These are phyloP conservation scores for Malacosoma neustria DNA, from an alignment of 2,888 invertebrate species.

Conservation along the genomic window DNA sequence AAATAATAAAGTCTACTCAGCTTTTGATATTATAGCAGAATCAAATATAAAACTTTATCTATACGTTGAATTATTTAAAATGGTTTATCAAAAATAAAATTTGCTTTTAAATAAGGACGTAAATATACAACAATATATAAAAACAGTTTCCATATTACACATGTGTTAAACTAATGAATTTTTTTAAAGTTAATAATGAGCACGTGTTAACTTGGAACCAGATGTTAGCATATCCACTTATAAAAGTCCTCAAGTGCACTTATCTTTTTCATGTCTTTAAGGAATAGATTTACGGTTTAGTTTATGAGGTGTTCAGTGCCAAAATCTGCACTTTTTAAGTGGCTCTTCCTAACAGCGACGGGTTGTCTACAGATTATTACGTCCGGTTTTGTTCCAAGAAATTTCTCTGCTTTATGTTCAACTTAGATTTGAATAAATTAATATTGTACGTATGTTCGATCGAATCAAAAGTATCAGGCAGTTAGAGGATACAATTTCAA, in stretches of 20 bases:
- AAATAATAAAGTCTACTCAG: no score
- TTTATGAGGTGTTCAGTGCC: constrained; percentile 24
- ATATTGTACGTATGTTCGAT: no score
- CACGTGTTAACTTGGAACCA: constrained; percentile 14
- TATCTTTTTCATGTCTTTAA: constrained; percentile 16
- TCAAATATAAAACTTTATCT: no score
- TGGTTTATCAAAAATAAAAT: no score
- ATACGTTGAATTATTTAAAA: no score
- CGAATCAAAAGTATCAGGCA: no score
- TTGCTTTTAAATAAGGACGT: no score
- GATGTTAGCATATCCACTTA: constrained; percentile 9
- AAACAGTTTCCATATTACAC: neutral
- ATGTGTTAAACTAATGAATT: neutral
- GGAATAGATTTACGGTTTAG: constrained; percentile 28
- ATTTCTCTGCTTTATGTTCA: neutral
- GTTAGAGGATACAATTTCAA: no score
- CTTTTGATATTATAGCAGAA: no score
- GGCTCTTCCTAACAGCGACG: constrained; percentile 30
- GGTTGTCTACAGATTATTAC: constrained; percentile 16
- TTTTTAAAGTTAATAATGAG: constrained; percentile 12
- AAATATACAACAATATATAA: no score
- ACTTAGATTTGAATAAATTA: neutral
- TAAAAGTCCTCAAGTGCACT: constrained; percentile 5
- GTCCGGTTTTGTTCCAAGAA: constrained; percentile 17
- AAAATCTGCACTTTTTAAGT: constrained; percentile 42